A percentile compares a stretch with the other conserved stretches of the same genome.
phyloP scores from a whole-genome alignment of 2,888 invertebrate genomes.

The Bellardia pandia region DNA sequence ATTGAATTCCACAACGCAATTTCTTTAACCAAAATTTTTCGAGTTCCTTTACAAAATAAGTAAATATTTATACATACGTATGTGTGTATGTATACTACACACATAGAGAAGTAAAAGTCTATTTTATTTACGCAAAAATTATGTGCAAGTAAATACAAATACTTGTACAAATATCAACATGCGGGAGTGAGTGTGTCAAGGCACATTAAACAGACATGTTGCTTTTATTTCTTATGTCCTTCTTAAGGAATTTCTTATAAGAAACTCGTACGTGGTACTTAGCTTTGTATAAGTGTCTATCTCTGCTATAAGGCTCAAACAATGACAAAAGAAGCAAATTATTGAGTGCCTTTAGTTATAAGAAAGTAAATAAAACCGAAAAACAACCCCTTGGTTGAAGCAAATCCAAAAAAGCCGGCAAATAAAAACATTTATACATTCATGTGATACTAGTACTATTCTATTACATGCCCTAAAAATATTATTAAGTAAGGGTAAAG shows the following conservation, averaged over 20 bases:
- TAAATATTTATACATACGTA: constrained; percentile 56
- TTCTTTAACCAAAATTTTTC: constrained; percentile 12
- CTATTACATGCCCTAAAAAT: not conserved
- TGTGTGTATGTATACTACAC: too few relatives aligned
- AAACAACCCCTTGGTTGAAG: constrained; percentile 45
- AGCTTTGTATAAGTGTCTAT: not conserved
- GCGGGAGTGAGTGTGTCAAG: not conserved
- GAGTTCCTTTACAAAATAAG: constrained; percentile 20
- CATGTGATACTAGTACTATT: not conserved
- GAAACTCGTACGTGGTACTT: constrained; percentile 17
- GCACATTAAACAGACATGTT: constrained; percentile 53
- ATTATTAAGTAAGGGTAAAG: constrained; percentile 25
- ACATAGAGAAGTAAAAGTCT: constrained; percentile 11
- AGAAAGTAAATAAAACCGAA: constrained; percentile 52
- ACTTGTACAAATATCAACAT: not conserved
- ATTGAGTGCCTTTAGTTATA: constrained; percentile 56
- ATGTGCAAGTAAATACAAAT: constrained; percentile 48
- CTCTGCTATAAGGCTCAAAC: not conserved
- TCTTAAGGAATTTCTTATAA: constrained; percentile 70
- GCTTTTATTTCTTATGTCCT: constrained; percentile 26
- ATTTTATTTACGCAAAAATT: constrained; percentile 51
- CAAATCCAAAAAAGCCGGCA: not conserved
- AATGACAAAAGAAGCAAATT: not conserved
- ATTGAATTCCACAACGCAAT: constrained; percentile 68
- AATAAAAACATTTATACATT: constrained; percentile 11